These are phyloP conservation scores for Lamellibrachia luymesi DNA, from an alignment of 1,140 invertebrate species.

Conservation along the genomic window DNA sequence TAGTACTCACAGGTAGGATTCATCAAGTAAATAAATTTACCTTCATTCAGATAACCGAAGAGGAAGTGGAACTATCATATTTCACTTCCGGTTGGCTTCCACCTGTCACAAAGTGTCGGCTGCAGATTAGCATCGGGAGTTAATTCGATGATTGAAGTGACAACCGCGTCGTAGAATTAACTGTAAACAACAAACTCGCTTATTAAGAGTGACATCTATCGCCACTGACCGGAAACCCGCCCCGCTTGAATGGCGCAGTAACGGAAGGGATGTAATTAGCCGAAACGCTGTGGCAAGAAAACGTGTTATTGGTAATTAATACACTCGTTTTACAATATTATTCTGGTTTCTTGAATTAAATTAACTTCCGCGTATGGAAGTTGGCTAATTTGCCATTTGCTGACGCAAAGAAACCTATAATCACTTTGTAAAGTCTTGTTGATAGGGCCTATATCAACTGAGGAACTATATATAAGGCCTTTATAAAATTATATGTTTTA, in stretches of 20 bases:
- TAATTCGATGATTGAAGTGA: background rate
- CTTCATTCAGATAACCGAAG: background rate
- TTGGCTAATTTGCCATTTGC: constrained; percentile 11
- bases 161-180: background rate
- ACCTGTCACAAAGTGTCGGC: background rate
- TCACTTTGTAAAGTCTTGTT: background rate
- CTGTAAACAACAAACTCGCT: background rate
- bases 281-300: background rate
- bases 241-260: background rate
- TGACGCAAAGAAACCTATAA: background rate
- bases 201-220: background rate
- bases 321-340: background rate
- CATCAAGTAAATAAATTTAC: background rate
- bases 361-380: background rate
- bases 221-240: background rate
- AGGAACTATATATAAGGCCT: too few relatives aligned
- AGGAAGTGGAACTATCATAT: background rate
- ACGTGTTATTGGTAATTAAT: background rate
- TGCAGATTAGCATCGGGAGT: background rate
- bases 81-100: background rate
- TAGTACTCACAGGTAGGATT: background rate
- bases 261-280: background rate
- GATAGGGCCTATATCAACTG: background rate
- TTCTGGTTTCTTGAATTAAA: background rate
- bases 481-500: background rate